Conservation (phyloP, 2,113 vertebrate species). For the Gnathonemus longibarbis region DNA sequence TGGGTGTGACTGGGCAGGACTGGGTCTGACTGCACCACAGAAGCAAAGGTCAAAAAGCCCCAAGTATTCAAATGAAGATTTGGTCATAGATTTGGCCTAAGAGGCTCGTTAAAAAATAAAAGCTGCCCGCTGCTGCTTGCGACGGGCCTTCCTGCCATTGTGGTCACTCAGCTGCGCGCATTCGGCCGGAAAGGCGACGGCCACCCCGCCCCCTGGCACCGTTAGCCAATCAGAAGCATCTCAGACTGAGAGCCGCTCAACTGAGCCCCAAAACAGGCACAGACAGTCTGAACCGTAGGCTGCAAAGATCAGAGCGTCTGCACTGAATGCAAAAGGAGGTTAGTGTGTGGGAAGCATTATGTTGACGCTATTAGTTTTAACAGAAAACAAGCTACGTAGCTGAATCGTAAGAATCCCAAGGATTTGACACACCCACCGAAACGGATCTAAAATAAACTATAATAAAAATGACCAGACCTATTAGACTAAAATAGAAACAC, state of each 20-base stretch:
- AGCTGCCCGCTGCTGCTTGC: slow-evolving; percentile 18
- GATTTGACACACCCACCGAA: neutral
- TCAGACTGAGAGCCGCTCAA: neutral
- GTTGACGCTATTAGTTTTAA: neutral
- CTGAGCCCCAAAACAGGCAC: neutral
- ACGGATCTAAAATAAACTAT: neutral
- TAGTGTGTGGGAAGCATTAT: neutral
- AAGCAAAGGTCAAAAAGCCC: slow-evolving; percentile 47
- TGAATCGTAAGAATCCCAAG: neutral
- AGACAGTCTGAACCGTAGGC: neutral
- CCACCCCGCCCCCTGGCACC: slow-evolving; percentile 20
- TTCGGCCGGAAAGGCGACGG: slow-evolving; percentile 48
- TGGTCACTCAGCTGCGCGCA: slow-evolving; percentile 33
- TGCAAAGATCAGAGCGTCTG: neutral
- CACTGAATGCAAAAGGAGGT: neutral
- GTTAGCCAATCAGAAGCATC: slow-evolving; percentile 20
- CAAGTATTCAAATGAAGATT: slow-evolving; percentile 40
- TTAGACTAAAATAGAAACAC: neutral
- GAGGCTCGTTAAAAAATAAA: neutral
- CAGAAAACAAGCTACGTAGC: neutral
- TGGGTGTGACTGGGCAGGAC: neutral
- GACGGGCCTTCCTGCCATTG: slow-evolving; percentile 59
- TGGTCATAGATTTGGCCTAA: slow-evolving; percentile 36
- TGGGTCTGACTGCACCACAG: neutral
- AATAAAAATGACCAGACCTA: neutral